Percentiles rank a stretch among this genome's conserved stretches.
phyloP scores from a whole-genome alignment of 2,888 invertebrate species.

The Dicyrtomina minuta region DNA sequence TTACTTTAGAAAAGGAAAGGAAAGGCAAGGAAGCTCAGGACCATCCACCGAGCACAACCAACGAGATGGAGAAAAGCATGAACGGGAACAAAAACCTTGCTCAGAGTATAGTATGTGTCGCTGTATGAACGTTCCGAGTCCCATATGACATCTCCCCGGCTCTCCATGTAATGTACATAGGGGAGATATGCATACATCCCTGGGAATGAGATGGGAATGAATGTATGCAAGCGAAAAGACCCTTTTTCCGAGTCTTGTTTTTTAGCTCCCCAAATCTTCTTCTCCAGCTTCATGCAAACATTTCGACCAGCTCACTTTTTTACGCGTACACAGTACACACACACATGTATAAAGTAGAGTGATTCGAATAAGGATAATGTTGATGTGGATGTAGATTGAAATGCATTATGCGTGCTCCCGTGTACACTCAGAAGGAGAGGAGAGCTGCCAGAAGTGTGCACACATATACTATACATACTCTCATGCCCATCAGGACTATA shows the following conservation, averaged over 20 bases:
- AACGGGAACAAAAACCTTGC: constrained; percentile 7
- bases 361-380: constrained; percentile 43
- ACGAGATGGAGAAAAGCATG: constrained; percentile 22
- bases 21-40: constrained; percentile 20
- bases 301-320: constrained; percentile 32
- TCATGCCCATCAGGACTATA: too few species aligned
- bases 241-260: constrained; percentile 25
- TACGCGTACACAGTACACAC: constrained; percentile 5
- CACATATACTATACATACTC: too few species aligned
- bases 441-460: constrained; percentile 3
- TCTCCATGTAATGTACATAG: too few species aligned
- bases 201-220: constrained; percentile 31
- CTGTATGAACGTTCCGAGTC: too few species aligned
- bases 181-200: too few species aligned
- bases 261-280: constrained; percentile 17
- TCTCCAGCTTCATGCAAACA: constrained; percentile 26
- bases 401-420: constrained; percentile 41
- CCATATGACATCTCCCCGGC: too few species aligned
- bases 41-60: constrained; percentile 8
- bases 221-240: constrained; percentile 37
- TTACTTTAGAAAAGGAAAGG: constrained; percentile 36
- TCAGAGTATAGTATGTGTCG: neutral
- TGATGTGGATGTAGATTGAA: constrained; percentile 45
- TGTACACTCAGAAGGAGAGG: constrained; percentile 14
- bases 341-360: constrained; percentile 27